These are phyloP conservation scores for Moxostoma hubbsi DNA, from an alignment of 2,797 vertebrate species.

Conservation along the genomic window DNA sequence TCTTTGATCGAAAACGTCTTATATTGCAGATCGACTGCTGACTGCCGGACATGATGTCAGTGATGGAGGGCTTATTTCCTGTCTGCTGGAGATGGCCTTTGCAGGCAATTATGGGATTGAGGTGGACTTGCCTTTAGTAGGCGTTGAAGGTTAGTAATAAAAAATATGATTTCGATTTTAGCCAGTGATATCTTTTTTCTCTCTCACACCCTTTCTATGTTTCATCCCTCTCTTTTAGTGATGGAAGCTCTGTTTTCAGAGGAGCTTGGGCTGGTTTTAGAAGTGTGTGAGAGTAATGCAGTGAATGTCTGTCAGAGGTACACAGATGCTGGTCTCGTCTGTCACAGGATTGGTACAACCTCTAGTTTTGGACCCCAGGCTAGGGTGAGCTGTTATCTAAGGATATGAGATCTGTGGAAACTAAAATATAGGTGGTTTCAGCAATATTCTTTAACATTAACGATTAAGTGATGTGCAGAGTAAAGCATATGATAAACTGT, in stretches of 20 bases:
- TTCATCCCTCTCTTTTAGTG: constrained; percentile 63
- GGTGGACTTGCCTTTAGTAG: constrained; percentile 74
- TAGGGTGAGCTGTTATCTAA: constrained; percentile 67
- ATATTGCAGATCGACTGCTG: constrained; percentile 76
- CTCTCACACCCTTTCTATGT: neutral
- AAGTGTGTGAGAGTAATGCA: constrained; percentile 73
- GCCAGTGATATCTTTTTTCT: neutral
- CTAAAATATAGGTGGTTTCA: too few species aligned
- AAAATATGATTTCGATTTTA: neutral
- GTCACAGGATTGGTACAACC: constrained; percentile 80
- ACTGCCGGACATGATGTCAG: constrained; percentile 92
- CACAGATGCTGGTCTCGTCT: constrained; percentile 75
- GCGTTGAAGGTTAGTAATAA: constrained; percentile 68
- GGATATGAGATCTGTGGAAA: too few species aligned
- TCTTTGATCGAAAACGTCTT: constrained; percentile 10
- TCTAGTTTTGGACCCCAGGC: constrained; percentile 79
- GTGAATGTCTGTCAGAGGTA: constrained; percentile 74
- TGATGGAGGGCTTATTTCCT: constrained; percentile 88
- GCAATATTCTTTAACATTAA: too few species aligned
- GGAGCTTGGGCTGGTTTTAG: constrained; percentile 88
- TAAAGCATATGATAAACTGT: too few species aligned
- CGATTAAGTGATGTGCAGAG: too few species aligned
- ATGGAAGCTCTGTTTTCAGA: constrained; percentile 88
- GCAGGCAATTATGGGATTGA: constrained; percentile 89
- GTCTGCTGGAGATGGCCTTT: constrained; percentile 92